Conservation (phyloP, 1,140 invertebrate genomes). For the Hylaeus anthracinus region DNA sequence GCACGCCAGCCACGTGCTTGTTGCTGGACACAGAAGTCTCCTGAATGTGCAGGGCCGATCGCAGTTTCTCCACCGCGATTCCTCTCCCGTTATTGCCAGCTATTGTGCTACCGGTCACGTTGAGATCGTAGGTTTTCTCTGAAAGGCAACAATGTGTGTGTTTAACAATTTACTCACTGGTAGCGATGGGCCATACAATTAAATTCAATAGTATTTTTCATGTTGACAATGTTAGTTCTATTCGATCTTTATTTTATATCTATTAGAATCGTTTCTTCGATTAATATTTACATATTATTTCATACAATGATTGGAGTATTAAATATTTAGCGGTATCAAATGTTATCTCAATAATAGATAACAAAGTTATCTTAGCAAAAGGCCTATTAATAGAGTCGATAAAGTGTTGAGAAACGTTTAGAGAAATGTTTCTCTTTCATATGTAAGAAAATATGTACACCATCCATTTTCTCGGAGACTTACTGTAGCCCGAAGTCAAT, state of each 20-base stretch:
- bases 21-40: conserved; percentile 92
- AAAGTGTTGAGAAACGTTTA: too few species aligned
- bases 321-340: too few species aligned
- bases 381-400: too few species aligned
- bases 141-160: conserved; percentile 47
- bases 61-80: conserved; percentile 91
- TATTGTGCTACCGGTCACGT: conserved; percentile 91
- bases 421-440: too few species aligned
- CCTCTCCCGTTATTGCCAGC: conserved; percentile 96
- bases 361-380: too few species aligned
- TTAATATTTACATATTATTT: too few species aligned
- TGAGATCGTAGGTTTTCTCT: conserved; percentile 93
- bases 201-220: too few species aligned
- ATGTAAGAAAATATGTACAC: background rate
- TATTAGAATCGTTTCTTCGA: too few species aligned
- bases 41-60: conserved; percentile 90
- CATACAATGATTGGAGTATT: too few species aligned
- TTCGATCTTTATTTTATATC: background rate
- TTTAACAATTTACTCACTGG: too few species aligned
- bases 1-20: conserved; percentile 92
- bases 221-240: background rate
- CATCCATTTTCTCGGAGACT: conserved; percentile 52
- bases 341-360: too few species aligned
- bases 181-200: too few species aligned
- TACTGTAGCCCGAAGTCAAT: conserved; percentile 87